Evolutionary conservation across 2,888 invertebrate genomes (phyloP).

Genomic region (Epicampocera succincta): DNA sequence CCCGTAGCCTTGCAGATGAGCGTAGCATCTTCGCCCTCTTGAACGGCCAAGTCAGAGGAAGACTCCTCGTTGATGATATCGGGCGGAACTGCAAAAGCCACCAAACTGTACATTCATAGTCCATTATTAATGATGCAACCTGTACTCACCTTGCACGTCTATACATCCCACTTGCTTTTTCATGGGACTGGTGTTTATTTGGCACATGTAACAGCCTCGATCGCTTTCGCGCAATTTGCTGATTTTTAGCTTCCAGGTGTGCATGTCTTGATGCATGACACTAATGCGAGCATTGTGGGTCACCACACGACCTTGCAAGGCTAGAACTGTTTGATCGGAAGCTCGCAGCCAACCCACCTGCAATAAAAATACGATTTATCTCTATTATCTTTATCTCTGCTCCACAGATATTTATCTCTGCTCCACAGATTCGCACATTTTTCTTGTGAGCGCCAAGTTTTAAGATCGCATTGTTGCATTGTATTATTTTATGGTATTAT

Average conservation of each 20-base stretch:
- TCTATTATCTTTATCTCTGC: too few species aligned
- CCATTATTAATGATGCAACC: too few species aligned
- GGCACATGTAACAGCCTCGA: conserved; percentile 95
- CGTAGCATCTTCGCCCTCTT: conserved; percentile 90
- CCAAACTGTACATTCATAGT: not conserved
- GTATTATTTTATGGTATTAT: too few species aligned
- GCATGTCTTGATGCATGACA: conserved; percentile 90
- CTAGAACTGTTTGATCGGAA: conserved; percentile 94
- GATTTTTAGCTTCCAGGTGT: conserved; percentile 93
- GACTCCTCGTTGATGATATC: conserved; percentile 89
- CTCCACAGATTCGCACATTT: too few species aligned
- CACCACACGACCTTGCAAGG: conserved; percentile 91
- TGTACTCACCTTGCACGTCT: conserved; percentile 89
- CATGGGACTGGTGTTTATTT: conserved; percentile 94
- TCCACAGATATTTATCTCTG: too few species aligned
- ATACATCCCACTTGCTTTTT: conserved; percentile 93
- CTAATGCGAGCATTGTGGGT: conserved; percentile 92
- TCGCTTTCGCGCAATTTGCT: conserved; percentile 91
- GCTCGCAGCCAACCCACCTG: conserved; percentile 95
- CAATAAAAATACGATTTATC: not conserved
- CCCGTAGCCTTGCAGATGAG: conserved; percentile 91
- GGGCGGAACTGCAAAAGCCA: conserved; percentile 85
- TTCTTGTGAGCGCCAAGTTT: too few species aligned
- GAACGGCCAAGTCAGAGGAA: conserved; percentile 88
- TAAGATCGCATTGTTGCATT: too few species aligned